phyloP scores from a whole-genome alignment of 2,888 invertebrate genomes.

The Philopedon plagiatum region DNA sequence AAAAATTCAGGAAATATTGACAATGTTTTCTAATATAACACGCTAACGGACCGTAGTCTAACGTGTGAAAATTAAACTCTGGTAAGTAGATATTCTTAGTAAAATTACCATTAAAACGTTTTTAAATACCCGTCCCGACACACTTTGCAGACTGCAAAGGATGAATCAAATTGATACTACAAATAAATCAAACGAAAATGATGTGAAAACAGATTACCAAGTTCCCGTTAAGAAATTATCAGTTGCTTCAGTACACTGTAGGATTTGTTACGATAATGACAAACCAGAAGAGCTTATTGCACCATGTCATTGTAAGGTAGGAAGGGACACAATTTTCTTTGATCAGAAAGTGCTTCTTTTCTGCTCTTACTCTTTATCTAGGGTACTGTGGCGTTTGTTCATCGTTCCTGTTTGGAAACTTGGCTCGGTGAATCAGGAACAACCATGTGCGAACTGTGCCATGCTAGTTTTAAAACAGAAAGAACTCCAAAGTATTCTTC shows the following conservation, averaged over 20 bases:
- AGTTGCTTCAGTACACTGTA: constrained; percentile 66
- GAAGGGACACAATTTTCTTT: neutral
- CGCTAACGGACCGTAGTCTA: neutral
- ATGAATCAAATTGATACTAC: neutral
- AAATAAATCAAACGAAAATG: neutral
- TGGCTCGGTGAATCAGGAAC: constrained; percentile 84
- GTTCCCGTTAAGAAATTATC: constrained; percentile 53
- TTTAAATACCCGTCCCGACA: neutral
- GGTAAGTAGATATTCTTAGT: neutral
- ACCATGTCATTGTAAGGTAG: constrained; percentile 71
- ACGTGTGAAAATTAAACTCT: neutral
- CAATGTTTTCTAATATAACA: neutral
- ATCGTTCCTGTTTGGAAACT: constrained; percentile 80
- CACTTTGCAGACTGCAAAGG: neutral
- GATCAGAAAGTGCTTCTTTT: neutral
- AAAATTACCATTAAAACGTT: neutral
- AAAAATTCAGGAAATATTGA: neutral
- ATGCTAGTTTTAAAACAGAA: constrained; percentile 76
- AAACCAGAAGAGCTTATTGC: constrained; percentile 68
- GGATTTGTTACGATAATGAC: constrained; percentile 71
- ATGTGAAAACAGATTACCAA: neutral
- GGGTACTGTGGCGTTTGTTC: constrained; percentile 82
- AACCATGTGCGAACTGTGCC: constrained; percentile 81
- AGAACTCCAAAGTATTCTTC: constrained; percentile 76
- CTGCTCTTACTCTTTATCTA: too few relatives aligned